Conservation (phyloP, 2,888 invertebrate species). For the Netelia fuscicornis region DNA sequence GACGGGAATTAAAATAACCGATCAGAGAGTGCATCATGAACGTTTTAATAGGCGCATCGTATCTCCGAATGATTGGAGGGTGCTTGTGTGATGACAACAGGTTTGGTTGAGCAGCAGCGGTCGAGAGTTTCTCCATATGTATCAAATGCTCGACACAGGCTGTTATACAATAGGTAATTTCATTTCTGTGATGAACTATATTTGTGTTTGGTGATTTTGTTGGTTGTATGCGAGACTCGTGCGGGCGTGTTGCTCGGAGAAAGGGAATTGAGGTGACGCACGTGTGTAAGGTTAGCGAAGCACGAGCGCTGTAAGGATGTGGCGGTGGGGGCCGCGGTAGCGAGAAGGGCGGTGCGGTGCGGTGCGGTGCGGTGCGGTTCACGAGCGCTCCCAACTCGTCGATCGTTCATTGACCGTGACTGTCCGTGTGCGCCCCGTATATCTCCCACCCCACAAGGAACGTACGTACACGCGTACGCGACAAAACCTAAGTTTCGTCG, state of each 20-base stretch:
- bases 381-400: constrained; percentile 46
- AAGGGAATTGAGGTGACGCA: constrained; percentile 51
- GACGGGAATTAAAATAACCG: too few relatives aligned
- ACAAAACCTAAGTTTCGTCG: background rate
- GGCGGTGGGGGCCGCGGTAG: too few relatives aligned
- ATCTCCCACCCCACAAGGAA: background rate
- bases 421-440: constrained; percentile 7
- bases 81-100: constrained; percentile 77
- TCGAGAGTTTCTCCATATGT: constrained; percentile 79
- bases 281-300: constrained; percentile 58
- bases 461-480: too few relatives aligned
- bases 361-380: background rate
- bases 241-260: background rate
- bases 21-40: too few relatives aligned
- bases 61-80: too few relatives aligned
- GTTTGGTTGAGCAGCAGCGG: constrained; percentile 78
- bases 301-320: constrained; percentile 3
- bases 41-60: too few relatives aligned
- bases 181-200: constrained; percentile 66
- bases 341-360: background rate
- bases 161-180: constrained; percentile 77
- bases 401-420: constrained; percentile 69
- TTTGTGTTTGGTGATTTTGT: constrained; percentile 64
- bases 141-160: constrained; percentile 79
- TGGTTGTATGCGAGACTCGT: too few relatives aligned